These are phyloP conservation scores for Xanthorhoe spadicearia DNA, from an alignment of 2,888 invertebrate species.

Conservation along the genomic window DNA sequence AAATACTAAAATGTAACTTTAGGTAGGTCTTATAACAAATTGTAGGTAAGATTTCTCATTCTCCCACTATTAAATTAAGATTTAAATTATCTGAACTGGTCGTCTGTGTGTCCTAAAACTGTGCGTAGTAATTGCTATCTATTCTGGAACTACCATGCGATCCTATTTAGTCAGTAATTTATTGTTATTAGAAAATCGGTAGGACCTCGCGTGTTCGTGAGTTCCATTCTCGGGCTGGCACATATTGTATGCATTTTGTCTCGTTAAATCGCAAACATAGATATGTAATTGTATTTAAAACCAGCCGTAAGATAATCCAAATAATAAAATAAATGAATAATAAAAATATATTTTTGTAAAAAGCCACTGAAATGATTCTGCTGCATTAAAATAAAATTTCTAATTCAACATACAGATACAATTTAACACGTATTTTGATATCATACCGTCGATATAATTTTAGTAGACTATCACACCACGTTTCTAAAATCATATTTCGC, in stretches of 20 bases:
- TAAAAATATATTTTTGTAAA: too few relatives aligned
- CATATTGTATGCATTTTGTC: conserved; percentile 29
- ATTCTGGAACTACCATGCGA: conserved; percentile 11
- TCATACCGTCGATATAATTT: conserved; percentile 10
- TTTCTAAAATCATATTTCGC: conserved; percentile 45
- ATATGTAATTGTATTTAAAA: background rate
- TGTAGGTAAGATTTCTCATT: too few relatives aligned
- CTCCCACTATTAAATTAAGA: too few relatives aligned
- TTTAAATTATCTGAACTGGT: background rate
- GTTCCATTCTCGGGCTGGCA: conserved; percentile 35
- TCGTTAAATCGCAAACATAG: conserved; percentile 13
- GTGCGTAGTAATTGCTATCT: conserved; percentile 14
- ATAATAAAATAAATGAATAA: too few relatives aligned
- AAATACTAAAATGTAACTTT: too few relatives aligned
- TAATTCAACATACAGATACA: background rate
- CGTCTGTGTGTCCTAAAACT: conserved; percentile 5
- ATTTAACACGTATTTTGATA: background rate
- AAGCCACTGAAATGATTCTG: too few relatives aligned
- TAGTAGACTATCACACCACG: conserved; percentile 10
- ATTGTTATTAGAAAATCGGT: conserved; percentile 40
- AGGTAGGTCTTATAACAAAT: too few relatives aligned
- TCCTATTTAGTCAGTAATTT: conserved; percentile 34
- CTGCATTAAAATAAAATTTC: background rate
- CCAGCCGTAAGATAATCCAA: background rate
- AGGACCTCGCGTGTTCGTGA: conserved; percentile 35